Evolutionary conservation across 2,797 vertebrate genomes (phyloP).

Genomic region (Peromyscus nudipes): DNA sequence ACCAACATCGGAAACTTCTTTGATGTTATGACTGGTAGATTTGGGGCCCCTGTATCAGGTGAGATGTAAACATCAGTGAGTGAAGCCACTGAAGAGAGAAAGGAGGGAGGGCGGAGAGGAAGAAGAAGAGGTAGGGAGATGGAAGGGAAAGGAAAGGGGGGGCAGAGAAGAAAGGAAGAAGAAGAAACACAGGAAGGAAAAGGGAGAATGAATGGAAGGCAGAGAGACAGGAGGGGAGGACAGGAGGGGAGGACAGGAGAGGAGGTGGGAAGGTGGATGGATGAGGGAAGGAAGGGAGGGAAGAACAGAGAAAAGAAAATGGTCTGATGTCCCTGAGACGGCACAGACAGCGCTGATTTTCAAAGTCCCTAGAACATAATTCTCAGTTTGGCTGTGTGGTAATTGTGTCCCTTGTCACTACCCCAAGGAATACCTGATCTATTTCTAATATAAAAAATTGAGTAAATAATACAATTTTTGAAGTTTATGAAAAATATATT

Average conservation of each 20-base stretch:
- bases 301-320: background rate
- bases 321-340: background rate
- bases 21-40: slow-evolving; percentile 92
- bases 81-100: background rate
- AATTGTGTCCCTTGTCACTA: background rate
- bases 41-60: slow-evolving; percentile 91
- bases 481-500: background rate
- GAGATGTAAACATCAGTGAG: slow-evolving; percentile 70
- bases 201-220: too few species aligned
- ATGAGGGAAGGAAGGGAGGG: background rate
- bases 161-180: background rate
- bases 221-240: background rate
- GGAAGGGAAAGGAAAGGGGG: background rate
- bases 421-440: background rate
- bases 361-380: background rate
- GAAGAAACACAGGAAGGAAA: background rate
- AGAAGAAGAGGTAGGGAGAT: too few species aligned
- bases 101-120: background rate
- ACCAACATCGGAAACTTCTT: slow-evolving; percentile 92
- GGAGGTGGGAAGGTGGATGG: background rate
- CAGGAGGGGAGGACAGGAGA: background rate
- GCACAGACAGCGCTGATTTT: background rate
- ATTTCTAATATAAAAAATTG: background rate
- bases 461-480: background rate
- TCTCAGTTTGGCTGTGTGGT: background rate